A percentile compares a stretch with the other conserved stretches of the same genome.
Evolutionary conservation across 1,140 invertebrate genomes (phyloP).

Genomic region (Pomacea maculata): DNA sequence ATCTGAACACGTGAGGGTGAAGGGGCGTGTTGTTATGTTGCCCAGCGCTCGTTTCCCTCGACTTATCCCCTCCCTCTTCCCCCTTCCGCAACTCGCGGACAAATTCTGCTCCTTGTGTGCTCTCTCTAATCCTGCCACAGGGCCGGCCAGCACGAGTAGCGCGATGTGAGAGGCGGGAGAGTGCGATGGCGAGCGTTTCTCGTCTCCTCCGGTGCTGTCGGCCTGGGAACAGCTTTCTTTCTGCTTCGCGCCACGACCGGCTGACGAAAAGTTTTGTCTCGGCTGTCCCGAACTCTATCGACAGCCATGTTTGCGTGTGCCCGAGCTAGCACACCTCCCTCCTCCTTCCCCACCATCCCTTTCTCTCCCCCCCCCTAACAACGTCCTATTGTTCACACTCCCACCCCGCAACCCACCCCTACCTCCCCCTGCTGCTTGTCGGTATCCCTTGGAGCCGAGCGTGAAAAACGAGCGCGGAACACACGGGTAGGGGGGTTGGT

Average conservation of each 20-base stretch:
- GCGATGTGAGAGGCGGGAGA: neutral
- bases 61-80: neutral
- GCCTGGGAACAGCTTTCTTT: conserved; percentile 11
- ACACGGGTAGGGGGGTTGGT: neutral
- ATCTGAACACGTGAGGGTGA: neutral
- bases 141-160: conserved; percentile 9
- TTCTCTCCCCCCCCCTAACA: neutral
- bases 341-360: neutral
- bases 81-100: neutral
- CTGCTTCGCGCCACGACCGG: conserved; percentile 11
- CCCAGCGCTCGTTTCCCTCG: neutral
- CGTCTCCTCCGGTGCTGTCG: neutral
- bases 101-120: conserved; percentile 11
- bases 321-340: neutral
- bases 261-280: conserved; percentile 27
- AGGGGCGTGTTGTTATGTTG: neutral
- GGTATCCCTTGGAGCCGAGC: too few relatives aligned
- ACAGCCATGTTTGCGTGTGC: conserved; percentile 16
- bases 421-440: neutral
- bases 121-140: conserved; percentile 8
- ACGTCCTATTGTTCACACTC: too few relatives aligned
- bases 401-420: too few relatives aligned
- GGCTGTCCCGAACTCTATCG: conserved; percentile 8
- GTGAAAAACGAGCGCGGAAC: neutral
- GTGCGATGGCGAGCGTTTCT: neutral